phyloP scores from a whole-genome alignment of 2,888 invertebrate genomes.

The Cheilosia grossa region DNA sequence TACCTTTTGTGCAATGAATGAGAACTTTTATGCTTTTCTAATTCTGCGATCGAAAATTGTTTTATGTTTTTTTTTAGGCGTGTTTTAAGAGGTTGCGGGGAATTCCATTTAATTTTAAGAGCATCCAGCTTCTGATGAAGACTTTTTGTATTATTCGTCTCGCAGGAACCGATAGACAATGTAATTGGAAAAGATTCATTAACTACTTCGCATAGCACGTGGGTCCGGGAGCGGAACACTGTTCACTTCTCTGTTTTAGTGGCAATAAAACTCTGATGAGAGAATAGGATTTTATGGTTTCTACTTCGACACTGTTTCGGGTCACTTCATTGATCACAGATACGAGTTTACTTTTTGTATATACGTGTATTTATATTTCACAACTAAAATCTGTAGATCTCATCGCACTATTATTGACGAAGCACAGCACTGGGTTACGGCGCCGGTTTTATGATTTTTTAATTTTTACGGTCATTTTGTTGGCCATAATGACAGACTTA shows the following conservation, averaged over 20 bases:
- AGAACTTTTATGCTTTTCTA: slow-evolving; percentile 29
- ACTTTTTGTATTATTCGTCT: slow-evolving; percentile 21
- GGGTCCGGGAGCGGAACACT: slow-evolving; percentile 50
- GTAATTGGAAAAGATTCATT: slow-evolving; percentile 52
- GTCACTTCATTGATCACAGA: slow-evolving; percentile 45
- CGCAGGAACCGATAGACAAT: slow-evolving; percentile 47
- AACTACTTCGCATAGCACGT: slow-evolving; percentile 58
- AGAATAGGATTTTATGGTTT: slow-evolving; percentile 53
- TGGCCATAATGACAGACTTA: slow-evolving; percentile 48
- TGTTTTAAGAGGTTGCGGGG: slow-evolving; percentile 24
- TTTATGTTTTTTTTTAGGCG: slow-evolving; percentile 29
- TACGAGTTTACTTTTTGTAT: background rate
- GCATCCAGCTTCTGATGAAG: slow-evolving; percentile 27
- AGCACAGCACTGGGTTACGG: slow-evolving; percentile 37
- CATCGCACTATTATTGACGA: background rate
- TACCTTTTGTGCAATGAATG: slow-evolving; percentile 58
- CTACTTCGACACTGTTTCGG: slow-evolving; percentile 35
- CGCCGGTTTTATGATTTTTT: slow-evolving; percentile 65
- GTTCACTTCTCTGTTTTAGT: slow-evolving; percentile 68
- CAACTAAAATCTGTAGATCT: slow-evolving; percentile 3
- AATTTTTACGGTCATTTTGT: slow-evolving; percentile 66
- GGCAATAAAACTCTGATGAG: slow-evolving; percentile 66
- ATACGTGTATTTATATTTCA: slow-evolving; percentile 42
- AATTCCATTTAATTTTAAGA: slow-evolving; percentile 51
- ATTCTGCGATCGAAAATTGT: slow-evolving; percentile 42